A percentile compares a stretch with the other conserved stretches of the same genome.
Conservation (phyloP, 2,113 vertebrate genomes). For the Pleuronectes platessa region DNA sequence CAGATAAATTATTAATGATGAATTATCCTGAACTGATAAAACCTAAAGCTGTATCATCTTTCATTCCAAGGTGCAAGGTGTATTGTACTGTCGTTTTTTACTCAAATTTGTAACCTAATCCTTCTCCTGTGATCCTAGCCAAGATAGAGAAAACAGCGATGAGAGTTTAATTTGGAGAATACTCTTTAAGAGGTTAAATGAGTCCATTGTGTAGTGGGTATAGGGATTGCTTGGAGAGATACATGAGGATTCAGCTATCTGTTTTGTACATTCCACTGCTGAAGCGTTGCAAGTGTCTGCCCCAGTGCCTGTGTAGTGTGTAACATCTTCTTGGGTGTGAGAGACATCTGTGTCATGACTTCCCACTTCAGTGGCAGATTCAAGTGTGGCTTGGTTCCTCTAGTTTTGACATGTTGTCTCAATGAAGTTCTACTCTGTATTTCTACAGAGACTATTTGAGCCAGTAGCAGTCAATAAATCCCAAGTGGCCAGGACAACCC, state of each 20-base stretch:
- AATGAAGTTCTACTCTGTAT: conserved; percentile 30
- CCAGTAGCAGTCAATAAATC: conserved; percentile 52
- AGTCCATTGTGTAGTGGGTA: conserved; percentile 10
- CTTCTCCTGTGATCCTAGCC: neutral
- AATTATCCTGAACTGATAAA: neutral
- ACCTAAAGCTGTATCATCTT: no score
- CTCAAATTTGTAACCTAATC: neutral
- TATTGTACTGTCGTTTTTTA: neutral
- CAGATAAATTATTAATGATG: no score
- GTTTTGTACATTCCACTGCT: conserved; percentile 44
- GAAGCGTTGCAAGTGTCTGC: neutral
- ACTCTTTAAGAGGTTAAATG: conserved; percentile 60
- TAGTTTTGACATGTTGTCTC: conserved; percentile 29
- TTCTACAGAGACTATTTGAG: conserved; percentile 12
- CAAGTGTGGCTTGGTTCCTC: conserved; percentile 33
- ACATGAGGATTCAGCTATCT: conserved; percentile 35
- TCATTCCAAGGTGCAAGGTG: no score
- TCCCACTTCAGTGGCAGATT: conserved; percentile 39
- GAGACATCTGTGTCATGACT: conserved; percentile 22
- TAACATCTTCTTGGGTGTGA: neutral
- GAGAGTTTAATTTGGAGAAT: conserved; percentile 56
- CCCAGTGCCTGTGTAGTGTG: neutral
- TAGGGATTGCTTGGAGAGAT: conserved; percentile 52
- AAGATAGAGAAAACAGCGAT: neutral
- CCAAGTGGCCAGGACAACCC: conserved; percentile 12